Evolutionary conservation across 2,797 vertebrate species (phyloP).

Genomic region (Adelosebastes latens): DNA sequence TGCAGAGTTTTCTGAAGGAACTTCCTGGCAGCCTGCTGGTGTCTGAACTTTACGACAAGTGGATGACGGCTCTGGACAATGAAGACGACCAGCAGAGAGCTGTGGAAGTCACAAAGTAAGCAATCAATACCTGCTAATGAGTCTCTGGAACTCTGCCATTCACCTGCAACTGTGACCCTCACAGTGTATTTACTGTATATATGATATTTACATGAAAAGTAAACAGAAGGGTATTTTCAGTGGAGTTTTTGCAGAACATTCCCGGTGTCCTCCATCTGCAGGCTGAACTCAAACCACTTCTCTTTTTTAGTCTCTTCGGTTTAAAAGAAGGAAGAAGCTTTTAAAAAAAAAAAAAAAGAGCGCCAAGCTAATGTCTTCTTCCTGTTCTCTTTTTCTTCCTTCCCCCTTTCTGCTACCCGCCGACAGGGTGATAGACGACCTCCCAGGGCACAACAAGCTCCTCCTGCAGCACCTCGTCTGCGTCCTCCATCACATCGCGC

Average conservation of each 20-base stretch:
- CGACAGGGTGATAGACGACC: conserved; percentile 84
- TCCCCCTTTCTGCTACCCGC: background rate
- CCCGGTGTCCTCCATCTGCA: background rate
- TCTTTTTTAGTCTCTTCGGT: conserved; percentile 48
- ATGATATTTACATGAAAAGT: background rate
- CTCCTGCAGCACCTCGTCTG: conserved; percentile 88
- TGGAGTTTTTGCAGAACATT: conserved; percentile 44
- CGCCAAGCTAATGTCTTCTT: conserved; percentile 55
- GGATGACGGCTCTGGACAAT: conserved; percentile 88
- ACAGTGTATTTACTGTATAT: background rate
- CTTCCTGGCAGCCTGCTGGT: conserved; percentile 91
- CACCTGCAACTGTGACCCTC: background rate
- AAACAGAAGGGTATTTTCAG: conserved; percentile 53
- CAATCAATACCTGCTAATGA: background rate
- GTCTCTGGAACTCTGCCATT: background rate
- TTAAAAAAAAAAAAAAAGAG: conserved; percentile 41
- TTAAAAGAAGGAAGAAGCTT: conserved; percentile 57
- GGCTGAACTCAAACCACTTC: conserved; percentile 32
- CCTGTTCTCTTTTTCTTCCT: conserved; percentile 41
- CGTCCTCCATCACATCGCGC: conserved; percentile 88
- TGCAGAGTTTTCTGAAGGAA: conserved; percentile 92
- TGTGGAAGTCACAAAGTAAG: conserved; percentile 86
- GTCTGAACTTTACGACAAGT: conserved; percentile 85
- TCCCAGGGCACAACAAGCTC: conserved; percentile 87
- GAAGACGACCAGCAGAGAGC: conserved; percentile 77